Evolutionary conservation across 2,113 vertebrate species (phyloP).

Genomic region (Passer montanus): DNA sequence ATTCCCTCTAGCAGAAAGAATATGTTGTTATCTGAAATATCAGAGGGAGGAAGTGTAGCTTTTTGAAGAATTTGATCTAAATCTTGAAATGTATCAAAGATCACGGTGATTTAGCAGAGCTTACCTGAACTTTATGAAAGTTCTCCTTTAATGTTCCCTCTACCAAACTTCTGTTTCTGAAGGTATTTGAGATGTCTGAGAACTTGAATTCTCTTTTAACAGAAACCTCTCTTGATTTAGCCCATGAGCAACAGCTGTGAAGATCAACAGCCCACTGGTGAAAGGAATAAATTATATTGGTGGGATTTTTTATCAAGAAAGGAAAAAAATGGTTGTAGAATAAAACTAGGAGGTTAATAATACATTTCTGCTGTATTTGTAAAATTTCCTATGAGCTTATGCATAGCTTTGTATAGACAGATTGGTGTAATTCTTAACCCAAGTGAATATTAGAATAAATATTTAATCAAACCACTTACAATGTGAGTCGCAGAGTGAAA

Average conservation of each 20-base stretch:
- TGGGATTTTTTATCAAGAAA: neutral
- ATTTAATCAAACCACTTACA: constrained; percentile 71
- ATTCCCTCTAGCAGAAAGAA: neutral
- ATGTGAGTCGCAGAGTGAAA: constrained; percentile 51
- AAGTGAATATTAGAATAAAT: constrained; percentile 67
- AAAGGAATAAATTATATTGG: constrained; percentile 16
- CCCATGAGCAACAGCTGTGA: neutral
- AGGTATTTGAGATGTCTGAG: neutral
- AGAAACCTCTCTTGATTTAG: neutral
- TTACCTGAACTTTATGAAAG: neutral
- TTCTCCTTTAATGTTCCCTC: neutral
- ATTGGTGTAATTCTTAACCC: constrained; percentile 60
- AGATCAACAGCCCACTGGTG: neutral
- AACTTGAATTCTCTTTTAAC: neutral
- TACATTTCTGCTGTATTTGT: neutral
- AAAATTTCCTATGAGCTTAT: constrained; percentile 5
- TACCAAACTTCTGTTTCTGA: constrained; percentile 6
- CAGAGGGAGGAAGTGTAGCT: neutral
- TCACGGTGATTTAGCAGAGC: neutral
- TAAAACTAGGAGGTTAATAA: neutral
- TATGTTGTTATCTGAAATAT: neutral
- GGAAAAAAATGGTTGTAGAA: neutral
- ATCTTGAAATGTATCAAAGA: neutral
- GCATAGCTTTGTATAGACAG: constrained; percentile 15
- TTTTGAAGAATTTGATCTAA: neutral